Evolutionary conservation across 2,113 vertebrate species (phyloP).

Genomic region (Erythrocercus mccallii): DNA sequence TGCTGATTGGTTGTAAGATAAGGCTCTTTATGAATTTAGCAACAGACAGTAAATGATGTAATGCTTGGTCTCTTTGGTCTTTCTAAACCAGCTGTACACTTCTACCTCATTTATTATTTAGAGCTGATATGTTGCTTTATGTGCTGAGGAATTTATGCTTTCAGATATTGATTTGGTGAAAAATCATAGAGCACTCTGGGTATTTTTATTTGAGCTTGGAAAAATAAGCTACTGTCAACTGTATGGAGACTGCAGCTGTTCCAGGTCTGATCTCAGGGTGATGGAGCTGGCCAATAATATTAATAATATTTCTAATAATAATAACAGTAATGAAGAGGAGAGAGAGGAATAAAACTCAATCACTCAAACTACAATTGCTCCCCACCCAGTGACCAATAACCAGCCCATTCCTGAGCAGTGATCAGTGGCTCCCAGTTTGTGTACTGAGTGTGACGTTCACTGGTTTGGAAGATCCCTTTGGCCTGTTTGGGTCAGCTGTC

Average conservation of each 20-base stretch:
- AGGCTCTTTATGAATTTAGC: background rate
- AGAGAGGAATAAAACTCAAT: background rate
- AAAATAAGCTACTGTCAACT: background rate
- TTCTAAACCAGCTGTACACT: background rate
- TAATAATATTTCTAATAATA: background rate
- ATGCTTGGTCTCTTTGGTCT: background rate
- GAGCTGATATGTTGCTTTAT: background rate
- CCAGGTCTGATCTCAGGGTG: fast-evolving
- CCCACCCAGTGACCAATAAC: no score
- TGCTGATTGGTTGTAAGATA: background rate
- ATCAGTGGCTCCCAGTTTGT: no score
- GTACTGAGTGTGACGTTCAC: no score
- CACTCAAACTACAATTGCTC: background rate
- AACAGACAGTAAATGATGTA: background rate
- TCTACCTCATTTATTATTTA: constrained; percentile 50
- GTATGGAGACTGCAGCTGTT: background rate
- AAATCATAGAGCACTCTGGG: background rate
- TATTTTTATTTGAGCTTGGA: background rate
- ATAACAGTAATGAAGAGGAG: background rate
- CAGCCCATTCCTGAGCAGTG: background rate
- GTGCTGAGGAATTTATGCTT: background rate
- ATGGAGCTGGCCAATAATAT: background rate
- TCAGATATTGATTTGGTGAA: background rate
- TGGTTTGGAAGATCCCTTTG: background rate
- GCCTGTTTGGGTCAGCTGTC: background rate